Base-by-base conservation (phyloP, 2,113 vertebrate genomes). In the Cephalopholis sonnerati region DNA sequence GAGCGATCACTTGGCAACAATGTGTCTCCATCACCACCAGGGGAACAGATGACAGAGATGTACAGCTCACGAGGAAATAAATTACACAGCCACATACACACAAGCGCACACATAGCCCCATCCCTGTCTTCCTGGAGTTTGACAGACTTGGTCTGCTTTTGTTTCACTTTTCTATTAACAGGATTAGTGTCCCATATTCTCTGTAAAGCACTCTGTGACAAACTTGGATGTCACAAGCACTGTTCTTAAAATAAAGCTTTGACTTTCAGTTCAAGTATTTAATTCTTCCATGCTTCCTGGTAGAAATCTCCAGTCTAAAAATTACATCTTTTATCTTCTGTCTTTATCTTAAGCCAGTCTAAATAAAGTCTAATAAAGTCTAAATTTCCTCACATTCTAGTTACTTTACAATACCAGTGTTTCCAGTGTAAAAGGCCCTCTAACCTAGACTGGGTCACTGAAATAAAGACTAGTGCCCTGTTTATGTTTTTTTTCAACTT, bases 1-100 rank as follows among this genome's bases (percentile, higher is more conserved):
- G 73, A 82, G 68, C 25, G 24, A 84, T 89, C 77, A 84, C 81
- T 90, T 92, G 90, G 91, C 87, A 89, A 83, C 57, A 77, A 13
- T 59, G 63, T 58, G 69, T 64, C 83, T 79, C 67, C 50, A 72
- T 86, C 58, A 17, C 79, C 75, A 88, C 63, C 61, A 58, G 62
- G 82, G 80, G 69, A 77, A 73, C 7, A 48, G 69, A 90, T 78
- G 48, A 84, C 69, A 85, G 77, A 87, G 51, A 86, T 39, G 58
- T 71, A 79, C 15, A 74, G 46, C 50, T 71, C 68, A 53, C 3
- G 62, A 55, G 15, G 25, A 77, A 64, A 22, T 25, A 50, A n/a
- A 48, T 11, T 7, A 64, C 20, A 62, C 7, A 66, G 8, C 36
- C 67, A 36, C 27, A 55, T 32, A 70, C 11, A 59, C 66, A 70